Conservation (phyloP, 2,888 invertebrate species). For the Autographa pulchrina region DNA sequence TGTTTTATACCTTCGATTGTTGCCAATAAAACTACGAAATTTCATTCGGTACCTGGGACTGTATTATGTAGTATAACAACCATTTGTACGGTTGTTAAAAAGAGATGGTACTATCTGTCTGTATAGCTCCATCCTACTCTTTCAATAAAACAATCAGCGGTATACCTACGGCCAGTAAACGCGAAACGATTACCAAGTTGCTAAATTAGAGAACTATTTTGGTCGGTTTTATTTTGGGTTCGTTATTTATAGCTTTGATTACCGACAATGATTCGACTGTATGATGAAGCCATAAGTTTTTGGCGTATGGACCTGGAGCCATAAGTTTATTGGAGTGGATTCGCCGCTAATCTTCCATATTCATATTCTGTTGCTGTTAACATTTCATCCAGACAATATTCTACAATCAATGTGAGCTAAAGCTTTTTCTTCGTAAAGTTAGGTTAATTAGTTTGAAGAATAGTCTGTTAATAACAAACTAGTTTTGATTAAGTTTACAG, state of each 20-base stretch:
- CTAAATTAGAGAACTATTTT: constrained; percentile 23
- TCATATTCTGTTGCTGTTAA: not conserved
- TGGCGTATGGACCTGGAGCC: not conserved
- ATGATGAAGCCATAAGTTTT: constrained; percentile 3
- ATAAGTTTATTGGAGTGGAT: not conserved
- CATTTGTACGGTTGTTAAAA: not conserved
- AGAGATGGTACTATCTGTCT: not conserved
- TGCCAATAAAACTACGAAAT: constrained; percentile 36
- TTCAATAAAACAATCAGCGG: not conserved
- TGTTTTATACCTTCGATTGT: constrained; percentile 38
- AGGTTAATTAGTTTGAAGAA: too few relatives aligned
- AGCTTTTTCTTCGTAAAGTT: too few relatives aligned
- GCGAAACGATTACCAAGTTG: constrained; percentile 9
- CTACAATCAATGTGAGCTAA: too few relatives aligned
- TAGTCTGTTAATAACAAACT: too few relatives aligned
- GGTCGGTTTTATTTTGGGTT: constrained; percentile 27
- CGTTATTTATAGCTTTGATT: constrained; percentile 32
- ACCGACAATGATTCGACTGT: constrained; percentile 1
- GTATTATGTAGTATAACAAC: not conserved
- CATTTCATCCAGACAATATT: too few relatives aligned
- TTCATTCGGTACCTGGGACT: constrained; percentile 20
- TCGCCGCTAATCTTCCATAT: not conserved
- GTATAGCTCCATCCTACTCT: not conserved
- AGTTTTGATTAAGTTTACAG: too few relatives aligned
- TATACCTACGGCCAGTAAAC: not conserved